Percentiles rank a stretch among this genome's conserved stretches.
Evolutionary conservation across 2,888 invertebrate genomes (phyloP).

Genomic region (Dione vanillae): DNA sequence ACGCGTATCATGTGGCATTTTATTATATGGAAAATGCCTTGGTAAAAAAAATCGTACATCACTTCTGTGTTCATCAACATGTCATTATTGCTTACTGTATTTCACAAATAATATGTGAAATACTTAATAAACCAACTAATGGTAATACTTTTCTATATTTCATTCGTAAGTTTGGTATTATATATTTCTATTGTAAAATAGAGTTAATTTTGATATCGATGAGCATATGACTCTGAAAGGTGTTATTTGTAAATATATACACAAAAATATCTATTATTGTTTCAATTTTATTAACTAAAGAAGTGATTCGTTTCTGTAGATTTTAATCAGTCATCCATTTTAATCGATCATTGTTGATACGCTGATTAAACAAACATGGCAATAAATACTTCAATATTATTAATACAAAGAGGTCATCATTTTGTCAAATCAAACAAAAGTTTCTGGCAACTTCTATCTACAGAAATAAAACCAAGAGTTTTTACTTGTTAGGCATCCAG

Average conservation of each 20-base stretch:
- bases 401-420: not conserved
- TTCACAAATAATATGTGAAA: conserved; percentile 11
- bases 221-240: not conserved
- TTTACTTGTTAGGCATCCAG: conserved; percentile 29
- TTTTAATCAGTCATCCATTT: not conserved
- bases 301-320: not conserved
- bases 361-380: not conserved
- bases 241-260: not conserved
- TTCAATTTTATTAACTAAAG: not conserved
- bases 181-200: not conserved
- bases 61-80: not conserved
- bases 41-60: not conserved
- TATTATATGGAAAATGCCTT: not conserved
- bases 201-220: not conserved
- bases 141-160: conserved; percentile 7
- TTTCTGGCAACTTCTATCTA: not conserved
- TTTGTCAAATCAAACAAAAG: not conserved
- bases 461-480: conserved; percentile 16
- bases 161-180: not conserved
- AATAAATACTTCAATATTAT: not conserved
- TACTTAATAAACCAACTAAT: conserved; percentile 5
- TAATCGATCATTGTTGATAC: not conserved
- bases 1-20: not conserved
- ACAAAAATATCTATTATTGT: not conserved
- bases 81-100: not conserved